phyloP scores from a whole-genome alignment of 2,113 vertebrate genomes.

The Etia nguti region DNA sequence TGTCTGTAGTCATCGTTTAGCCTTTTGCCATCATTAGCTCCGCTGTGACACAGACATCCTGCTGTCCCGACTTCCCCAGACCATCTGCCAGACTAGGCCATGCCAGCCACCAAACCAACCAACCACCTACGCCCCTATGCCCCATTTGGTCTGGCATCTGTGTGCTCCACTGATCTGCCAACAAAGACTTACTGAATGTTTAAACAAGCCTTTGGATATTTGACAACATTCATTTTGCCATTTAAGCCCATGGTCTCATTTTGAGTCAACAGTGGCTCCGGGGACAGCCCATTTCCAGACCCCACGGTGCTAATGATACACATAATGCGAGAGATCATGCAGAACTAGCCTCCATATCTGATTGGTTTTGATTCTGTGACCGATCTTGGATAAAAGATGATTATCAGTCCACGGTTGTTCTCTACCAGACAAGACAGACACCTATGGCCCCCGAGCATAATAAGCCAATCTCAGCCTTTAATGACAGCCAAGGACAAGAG shows the following conservation, averaged over 20 bases:
- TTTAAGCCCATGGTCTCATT: not conserved
- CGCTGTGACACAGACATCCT: constrained; percentile 33
- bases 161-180: constrained; percentile 36
- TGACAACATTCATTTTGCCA: constrained; percentile 12
- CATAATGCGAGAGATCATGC: not conserved
- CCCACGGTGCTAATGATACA: not conserved
- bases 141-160: constrained; percentile 53
- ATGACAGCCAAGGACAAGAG: not conserved
- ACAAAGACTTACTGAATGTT: constrained; percentile 39
- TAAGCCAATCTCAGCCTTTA: not conserved
- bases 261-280: not conserved
- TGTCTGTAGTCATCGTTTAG: constrained; percentile 42
- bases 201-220: constrained; percentile 43
- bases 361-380: constrained; percentile 36
- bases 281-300: not conserved
- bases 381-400: constrained; percentile 24
- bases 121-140: constrained; percentile 21
- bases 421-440: not conserved
- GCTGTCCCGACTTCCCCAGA: constrained; percentile 45
- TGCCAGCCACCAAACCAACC: constrained; percentile 34
- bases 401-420: constrained; percentile 8
- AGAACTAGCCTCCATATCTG: not conserved
- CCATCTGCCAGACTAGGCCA: constrained; percentile 53
- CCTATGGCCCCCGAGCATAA: not conserved
- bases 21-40: constrained; percentile 59